Conservation (phyloP, 2,888 invertebrate species). For the Blera fallax region DNA sequence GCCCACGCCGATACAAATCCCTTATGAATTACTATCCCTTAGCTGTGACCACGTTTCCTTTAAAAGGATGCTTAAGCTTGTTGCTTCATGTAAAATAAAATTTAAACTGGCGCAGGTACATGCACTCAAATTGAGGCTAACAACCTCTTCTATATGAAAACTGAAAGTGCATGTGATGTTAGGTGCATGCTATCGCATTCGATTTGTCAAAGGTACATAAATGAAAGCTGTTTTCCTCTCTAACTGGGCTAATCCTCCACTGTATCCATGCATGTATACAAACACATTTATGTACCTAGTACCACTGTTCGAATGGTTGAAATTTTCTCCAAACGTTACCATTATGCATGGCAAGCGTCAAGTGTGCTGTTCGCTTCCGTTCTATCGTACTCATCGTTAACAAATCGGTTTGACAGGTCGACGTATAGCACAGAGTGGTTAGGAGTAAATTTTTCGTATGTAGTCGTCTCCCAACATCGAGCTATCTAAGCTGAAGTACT, state of each 20-base stretch:
- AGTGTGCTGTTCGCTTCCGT: not conserved
- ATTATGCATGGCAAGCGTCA: slow-evolving; percentile 1
- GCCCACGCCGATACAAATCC: not conserved
- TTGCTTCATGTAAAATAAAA: not conserved
- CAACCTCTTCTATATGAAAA: not conserved
- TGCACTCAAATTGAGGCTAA: not conserved
- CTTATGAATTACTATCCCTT: not conserved
- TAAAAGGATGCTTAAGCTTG: not conserved
- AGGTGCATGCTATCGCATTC: not conserved
- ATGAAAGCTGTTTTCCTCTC: not conserved
- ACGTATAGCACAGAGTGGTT: not conserved
- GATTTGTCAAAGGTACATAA: slow-evolving; percentile 3
- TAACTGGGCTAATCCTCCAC: slow-evolving; percentile 8
- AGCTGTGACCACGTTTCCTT: not conserved
- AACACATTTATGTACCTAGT: not conserved
- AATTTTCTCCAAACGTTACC: not conserved
- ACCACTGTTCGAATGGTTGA: not conserved
- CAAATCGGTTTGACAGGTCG: slow-evolving; percentile 7
- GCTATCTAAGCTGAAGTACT: not conserved
- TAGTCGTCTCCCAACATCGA: not conserved
- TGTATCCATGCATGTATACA: not conserved
- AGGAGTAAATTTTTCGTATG: not conserved
- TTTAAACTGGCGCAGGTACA: not conserved
- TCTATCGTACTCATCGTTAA: not conserved
- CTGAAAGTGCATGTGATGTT: slow-evolving; percentile 3